These are phyloP conservation scores for Lamellibrachia satsuma DNA, from an alignment of 2,888 invertebrate genomes.

Conservation along the genomic window DNA sequence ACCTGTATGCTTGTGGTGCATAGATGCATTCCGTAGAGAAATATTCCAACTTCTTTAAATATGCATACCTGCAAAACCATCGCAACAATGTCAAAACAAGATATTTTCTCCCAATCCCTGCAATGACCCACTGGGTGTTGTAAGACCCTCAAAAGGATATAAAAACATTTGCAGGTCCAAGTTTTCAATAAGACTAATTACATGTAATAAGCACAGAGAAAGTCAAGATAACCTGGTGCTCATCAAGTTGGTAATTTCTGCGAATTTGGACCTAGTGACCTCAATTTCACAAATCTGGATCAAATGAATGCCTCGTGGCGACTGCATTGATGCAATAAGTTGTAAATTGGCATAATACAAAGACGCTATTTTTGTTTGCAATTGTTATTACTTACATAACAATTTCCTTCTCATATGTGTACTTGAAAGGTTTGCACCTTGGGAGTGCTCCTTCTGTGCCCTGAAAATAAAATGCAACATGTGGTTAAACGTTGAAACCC, in stretches of 20 bases:
- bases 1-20: constrained; percentile 92
- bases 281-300: no score
- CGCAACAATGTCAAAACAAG: not conserved
- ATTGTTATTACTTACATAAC: constrained; percentile 78
- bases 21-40: constrained; percentile 99
- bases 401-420: constrained; percentile 98
- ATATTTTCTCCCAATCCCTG: not conserved
- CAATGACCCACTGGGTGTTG: no score
- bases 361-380: not conserved
- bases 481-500: not conserved
- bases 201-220: no score
- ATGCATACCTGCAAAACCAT: constrained; percentile 76
- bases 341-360: not conserved
- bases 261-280: no score
- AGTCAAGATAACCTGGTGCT: no score
- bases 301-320: no score
- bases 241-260: no score
- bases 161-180: no score
- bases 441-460: constrained; percentile 86
- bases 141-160: no score
- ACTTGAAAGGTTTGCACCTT: constrained; percentile 94
- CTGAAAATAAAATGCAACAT: constrained; percentile 65
- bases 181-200: no score
- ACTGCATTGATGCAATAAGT: no score
- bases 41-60: constrained; percentile 93